phyloP scores from a whole-genome alignment of 2,888 invertebrate species.

The Fissipunctia ypsillon region DNA sequence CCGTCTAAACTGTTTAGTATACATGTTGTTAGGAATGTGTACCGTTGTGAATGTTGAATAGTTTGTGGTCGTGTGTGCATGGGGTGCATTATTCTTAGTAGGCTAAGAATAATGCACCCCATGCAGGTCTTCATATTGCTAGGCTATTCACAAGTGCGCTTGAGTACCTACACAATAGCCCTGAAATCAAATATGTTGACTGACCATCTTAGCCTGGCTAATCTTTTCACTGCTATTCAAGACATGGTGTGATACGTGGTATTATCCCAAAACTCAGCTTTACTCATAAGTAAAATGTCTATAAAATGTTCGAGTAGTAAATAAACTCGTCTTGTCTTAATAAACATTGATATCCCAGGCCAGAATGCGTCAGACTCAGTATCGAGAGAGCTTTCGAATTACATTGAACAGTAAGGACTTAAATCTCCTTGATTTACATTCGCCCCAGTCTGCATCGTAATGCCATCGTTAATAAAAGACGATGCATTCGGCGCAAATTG shows the following conservation, averaged over 20 bases:
- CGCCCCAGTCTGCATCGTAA: constrained; percentile 47
- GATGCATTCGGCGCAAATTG: constrained; percentile 50
- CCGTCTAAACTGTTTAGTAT: constrained; percentile 39
- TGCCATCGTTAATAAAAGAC: constrained; percentile 47
- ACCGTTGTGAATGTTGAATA: constrained; percentile 50
- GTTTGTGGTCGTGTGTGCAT: constrained; percentile 31
- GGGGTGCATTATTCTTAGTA: too few species aligned
- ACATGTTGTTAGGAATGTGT: constrained; percentile 28
- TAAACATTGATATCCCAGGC: constrained; percentile 22
- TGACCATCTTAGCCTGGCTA: too few species aligned
- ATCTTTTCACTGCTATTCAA: neutral
- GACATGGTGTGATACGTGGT: neutral
- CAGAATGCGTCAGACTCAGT: constrained; percentile 34
- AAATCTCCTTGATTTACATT: constrained; percentile 57
- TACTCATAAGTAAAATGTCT: neutral
- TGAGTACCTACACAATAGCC: too few species aligned
- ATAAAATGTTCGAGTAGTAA: neutral
- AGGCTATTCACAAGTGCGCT: neutral
- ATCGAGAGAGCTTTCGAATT: constrained; percentile 40
- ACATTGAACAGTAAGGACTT: constrained; percentile 34
- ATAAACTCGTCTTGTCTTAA: constrained; percentile 13
- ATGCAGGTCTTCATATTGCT: constrained; percentile 15
- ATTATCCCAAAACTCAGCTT: neutral
- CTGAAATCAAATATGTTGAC: neutral
- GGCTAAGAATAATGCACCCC: constrained; percentile 11